These are phyloP conservation scores for Embidobia sp. DNA, from an alignment of 2,888 invertebrate genomes.

Conservation along the genomic window DNA sequence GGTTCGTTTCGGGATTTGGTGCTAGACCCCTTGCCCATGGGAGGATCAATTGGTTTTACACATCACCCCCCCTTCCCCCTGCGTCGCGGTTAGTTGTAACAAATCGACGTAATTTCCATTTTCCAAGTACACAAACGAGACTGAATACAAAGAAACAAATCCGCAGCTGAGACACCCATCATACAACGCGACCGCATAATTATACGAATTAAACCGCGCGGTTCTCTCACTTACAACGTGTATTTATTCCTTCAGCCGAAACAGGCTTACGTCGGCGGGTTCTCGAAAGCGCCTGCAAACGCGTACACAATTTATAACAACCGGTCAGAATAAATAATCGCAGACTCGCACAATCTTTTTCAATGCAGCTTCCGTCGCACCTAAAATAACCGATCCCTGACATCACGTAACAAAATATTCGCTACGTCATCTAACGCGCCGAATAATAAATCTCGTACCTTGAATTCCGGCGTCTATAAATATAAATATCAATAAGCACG, in stretches of 20 bases:
- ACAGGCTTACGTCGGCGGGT: background rate
- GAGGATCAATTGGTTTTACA: constrained; percentile 22
- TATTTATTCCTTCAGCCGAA: constrained; percentile 10
- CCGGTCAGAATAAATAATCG: constrained; percentile 7
- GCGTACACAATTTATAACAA: constrained; percentile 4
- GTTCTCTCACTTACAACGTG: constrained; percentile 5
- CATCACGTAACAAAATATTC: constrained; percentile 7
- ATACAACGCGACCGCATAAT: constrained; percentile 5
- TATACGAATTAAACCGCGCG: constrained; percentile 7
- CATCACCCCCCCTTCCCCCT: too few relatives aligned
- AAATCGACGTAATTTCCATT: constrained; percentile 4
- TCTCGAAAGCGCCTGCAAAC: background rate
- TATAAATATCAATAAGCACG: constrained; percentile 60
- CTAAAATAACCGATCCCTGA: constrained; percentile 33
- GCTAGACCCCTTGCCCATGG: too few relatives aligned
- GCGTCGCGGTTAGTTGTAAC: background rate
- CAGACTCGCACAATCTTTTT: constrained; percentile 3
- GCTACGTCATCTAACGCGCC: constrained; percentile 48
- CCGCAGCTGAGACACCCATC: background rate
- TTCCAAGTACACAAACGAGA: too few relatives aligned
- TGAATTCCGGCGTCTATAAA: constrained; percentile 43
- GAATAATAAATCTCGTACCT: constrained; percentile 47
- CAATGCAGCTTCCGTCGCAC: constrained; percentile 39
- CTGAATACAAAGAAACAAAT: too few relatives aligned
- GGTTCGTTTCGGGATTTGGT: constrained; percentile 55